Base-by-base conservation (phyloP, 1,140 invertebrate species). In the Ooceraea biroi region DNA sequence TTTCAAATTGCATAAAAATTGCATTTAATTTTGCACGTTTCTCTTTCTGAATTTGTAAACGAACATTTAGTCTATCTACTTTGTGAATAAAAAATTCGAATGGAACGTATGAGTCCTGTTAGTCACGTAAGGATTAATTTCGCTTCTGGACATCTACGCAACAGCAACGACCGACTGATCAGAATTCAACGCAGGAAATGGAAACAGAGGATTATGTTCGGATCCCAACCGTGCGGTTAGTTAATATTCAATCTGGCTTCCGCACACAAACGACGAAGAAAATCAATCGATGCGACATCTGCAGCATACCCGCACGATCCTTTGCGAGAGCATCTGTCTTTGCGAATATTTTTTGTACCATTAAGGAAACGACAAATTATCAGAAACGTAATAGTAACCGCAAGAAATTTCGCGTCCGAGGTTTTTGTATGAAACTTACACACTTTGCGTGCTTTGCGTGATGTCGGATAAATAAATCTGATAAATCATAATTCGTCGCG, bases 181-280 rank as follows among this genome's bases (percentile, higher is more conserved):
- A 27, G 50, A 12, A 80, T 71, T 71, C 76, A 27, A 80, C 22
- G 50, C 76, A 80, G 65, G 50, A 69, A 80, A 57, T 50, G 65
- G 52, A 80, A 80, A 80, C 76, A 78, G 22, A 69, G 65, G 41
- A 69, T 80, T 71, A 69, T 57, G 22, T 22, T 19, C 12, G 65
- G 12, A 78, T 78, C 14, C 50, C 19, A n/a, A n/a, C 69, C 22
- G n/a, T 12, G 14, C 36, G 25, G 57, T 57, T 44, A 36, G 50
- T 80, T 80, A 80, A 80, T 71, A 80, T 80, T 78, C 76, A 80
- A 69, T 17, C 65, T 25, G 25, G 36, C 41, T 80, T 80, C 52
- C 65, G 36, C 36, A 36, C 7, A 36, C 7, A 71, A 71, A 71
- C 36, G 55, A 55, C 52, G 50, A 80, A 80, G 76, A 71, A n/a